Conservation (phyloP, 2,888 invertebrate species). For the Drosophila pegasa region DNA sequence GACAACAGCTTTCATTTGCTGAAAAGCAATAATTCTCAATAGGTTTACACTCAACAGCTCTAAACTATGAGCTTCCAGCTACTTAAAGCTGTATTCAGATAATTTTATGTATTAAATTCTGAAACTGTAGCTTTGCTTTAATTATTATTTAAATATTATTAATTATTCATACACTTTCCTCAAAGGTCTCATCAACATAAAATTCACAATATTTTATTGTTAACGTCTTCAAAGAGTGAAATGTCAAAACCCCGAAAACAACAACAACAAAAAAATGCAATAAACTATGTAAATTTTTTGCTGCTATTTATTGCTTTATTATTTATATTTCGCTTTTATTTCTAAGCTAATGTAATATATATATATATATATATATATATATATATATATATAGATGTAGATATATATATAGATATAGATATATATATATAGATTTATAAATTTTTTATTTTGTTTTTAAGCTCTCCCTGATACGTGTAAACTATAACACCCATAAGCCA, state of each 20-base stretch:
- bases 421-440: too few relatives aligned
- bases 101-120: too few relatives aligned
- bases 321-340: slow-evolving; percentile 22
- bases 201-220: neutral
- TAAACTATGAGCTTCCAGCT: neutral
- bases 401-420: neutral
- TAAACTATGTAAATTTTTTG: slow-evolving; percentile 3
- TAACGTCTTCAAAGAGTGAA: slow-evolving; percentile 6
- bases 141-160: too few relatives aligned
- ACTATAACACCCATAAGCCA: slow-evolving; percentile 18
- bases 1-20: neutral
- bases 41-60: neutral
- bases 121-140: too few relatives aligned
- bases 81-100: neutral
- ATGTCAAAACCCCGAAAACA: slow-evolving; percentile 13
- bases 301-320: slow-evolving; percentile 4
- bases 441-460: slow-evolving; percentile 8
- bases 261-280: slow-evolving; percentile 8
- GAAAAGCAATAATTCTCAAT: neutral
- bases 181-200: too few relatives aligned
- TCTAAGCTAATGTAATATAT: slow-evolving; percentile 5
- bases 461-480: slow-evolving; percentile 42
- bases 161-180: too few relatives aligned
- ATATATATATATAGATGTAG: neutral
- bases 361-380: neutral